Evolutionary conservation across 2,113 vertebrate species (phyloP).

Genomic region (Erinaceus europaeus): DNA sequence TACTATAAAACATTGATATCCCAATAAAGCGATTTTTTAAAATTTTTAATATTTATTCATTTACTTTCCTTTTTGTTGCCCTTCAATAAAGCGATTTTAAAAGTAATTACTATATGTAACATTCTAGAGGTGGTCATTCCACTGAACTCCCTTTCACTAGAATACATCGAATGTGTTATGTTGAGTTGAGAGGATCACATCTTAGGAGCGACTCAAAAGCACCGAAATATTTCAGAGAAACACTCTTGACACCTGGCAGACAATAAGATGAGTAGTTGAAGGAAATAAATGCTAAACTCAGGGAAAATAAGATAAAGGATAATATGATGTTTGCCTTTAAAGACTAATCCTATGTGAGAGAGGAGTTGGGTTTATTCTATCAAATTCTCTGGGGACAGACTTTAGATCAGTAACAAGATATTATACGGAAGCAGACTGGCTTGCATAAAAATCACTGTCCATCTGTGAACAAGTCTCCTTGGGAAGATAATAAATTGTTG

Average conservation of each 20-base stretch:
- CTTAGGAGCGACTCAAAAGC: background rate
- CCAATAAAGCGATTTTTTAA: no score
- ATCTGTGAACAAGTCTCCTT: background rate
- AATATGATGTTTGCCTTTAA: background rate
- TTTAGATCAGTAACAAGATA: background rate
- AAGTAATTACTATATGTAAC: background rate
- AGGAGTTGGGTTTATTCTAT: background rate
- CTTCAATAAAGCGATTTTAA: no score
- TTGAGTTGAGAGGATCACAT: constrained; percentile 26
- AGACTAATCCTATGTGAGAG: constrained; percentile 10
- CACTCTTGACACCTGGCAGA: background rate
- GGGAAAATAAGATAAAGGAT: constrained; percentile 25
- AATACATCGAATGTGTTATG: background rate
- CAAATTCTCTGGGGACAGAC: background rate
- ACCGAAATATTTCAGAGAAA: background rate
- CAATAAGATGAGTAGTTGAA: constrained; percentile 3
- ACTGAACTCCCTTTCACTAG: background rate
- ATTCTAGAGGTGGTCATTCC: background rate
- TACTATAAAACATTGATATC: no score
- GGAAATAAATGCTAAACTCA: background rate
- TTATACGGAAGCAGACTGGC: background rate
- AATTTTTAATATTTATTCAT: no score
- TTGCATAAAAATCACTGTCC: background rate
- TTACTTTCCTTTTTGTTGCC: no score
- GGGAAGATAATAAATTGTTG: constrained; percentile 12